A percentile compares a stretch with the other conserved stretches of the same genome.
These are phyloP conservation scores for Siniperca chuatsi DNA, from an alignment of 2,113 vertebrate genomes.

Conservation along the genomic window DNA sequence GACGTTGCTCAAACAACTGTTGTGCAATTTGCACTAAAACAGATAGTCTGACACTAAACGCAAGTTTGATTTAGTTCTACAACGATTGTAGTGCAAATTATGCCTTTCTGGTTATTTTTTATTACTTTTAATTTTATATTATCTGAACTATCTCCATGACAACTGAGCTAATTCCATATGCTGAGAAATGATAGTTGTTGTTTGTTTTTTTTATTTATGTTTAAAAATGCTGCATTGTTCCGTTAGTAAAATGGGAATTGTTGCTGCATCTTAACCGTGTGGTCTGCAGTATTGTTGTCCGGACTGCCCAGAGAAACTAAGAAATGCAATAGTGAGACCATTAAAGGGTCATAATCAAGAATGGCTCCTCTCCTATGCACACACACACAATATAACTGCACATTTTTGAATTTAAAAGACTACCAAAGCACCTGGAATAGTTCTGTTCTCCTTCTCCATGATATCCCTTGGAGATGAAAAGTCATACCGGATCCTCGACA, in stretches of 20 bases:
- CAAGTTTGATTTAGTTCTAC: too few species aligned
- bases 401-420: background rate
- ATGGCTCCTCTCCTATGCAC: background rate
- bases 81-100: too few species aligned
- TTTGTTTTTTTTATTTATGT: background rate
- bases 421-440: constrained; percentile 24
- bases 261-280: background rate
- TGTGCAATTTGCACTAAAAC: too few species aligned
- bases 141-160: too few species aligned
- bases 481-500: constrained; percentile 42
- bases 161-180: too few species aligned
- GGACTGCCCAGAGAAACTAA: background rate
- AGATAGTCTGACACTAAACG: too few species aligned
- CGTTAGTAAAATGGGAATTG: background rate
- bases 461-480: constrained; percentile 44
- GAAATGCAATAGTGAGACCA: background rate
- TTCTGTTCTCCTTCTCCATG: background rate
- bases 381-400: background rate
- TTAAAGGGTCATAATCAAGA: background rate
- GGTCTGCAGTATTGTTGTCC: background rate
- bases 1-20: too few species aligned
- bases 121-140: too few species aligned
- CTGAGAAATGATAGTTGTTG: too few species aligned
- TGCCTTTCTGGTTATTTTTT: too few species aligned
- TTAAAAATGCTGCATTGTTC: background rate